These are phyloP conservation scores for Bombus balteatus DNA, from an alignment of 1,140 invertebrate species.

Conservation along the genomic window DNA sequence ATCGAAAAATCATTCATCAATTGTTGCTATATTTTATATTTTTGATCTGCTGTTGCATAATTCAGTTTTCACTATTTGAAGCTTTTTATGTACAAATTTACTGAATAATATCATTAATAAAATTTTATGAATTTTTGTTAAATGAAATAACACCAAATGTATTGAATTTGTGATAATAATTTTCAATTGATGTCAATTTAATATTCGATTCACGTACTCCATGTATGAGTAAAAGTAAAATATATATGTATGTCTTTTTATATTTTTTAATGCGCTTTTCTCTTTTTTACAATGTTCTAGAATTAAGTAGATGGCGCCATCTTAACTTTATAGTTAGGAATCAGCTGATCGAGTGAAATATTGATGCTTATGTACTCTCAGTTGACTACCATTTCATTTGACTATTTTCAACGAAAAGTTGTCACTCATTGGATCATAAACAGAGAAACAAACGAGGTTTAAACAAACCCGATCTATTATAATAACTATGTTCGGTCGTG, in stretches of 20 bases:
- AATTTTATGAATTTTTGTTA: not conserved
- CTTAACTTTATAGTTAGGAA: not conserved
- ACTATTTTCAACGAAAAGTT: not conserved
- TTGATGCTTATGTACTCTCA: not conserved
- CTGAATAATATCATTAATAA: not conserved
- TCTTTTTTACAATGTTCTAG: not conserved
- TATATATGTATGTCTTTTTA: not conserved
- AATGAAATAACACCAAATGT: not conserved
- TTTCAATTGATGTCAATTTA: not conserved
- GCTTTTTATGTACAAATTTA: not conserved
- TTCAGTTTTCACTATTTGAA: not conserved
- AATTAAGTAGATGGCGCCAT: not conserved
- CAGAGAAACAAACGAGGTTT: conserved; percentile 25
- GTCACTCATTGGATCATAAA: not conserved
- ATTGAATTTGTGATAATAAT: not conserved
- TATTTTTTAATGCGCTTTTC: not conserved
- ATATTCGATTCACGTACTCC: not conserved
- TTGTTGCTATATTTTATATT: not conserved
- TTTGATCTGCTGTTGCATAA: not conserved
- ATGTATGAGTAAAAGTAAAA: not conserved
- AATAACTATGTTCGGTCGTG: conserved; percentile 70
- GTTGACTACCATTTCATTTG: not conserved
- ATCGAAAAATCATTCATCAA: not conserved
- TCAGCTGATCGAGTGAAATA: conserved; percentile 43
- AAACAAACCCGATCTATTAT: conserved; percentile 1